Base-by-base conservation (phyloP, 2,113 vertebrate species). In the Cyanoderma ruficeps region DNA sequence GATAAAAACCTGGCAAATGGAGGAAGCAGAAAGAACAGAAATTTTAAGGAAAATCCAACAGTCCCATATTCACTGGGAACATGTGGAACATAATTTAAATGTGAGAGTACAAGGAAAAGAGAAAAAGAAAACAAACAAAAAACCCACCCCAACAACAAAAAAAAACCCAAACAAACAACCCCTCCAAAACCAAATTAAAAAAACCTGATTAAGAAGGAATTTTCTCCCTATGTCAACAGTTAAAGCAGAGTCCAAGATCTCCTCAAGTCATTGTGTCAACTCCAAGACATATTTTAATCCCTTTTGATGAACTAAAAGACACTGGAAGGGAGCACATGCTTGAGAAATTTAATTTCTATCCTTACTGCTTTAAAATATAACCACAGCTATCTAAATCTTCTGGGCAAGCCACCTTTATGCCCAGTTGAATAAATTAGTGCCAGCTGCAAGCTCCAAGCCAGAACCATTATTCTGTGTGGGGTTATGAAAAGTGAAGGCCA, bases 111-210 rank as follows among this genome's bases (percentile, higher is more conserved):
- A 39, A 59, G 53, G 7, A 27, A 44, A 52, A 52, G 3, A 8
- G 3, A 1, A 5, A 22, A 4, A n/a, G 37, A 12, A 78, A 41
- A 3, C 6, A 30, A 35, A 9, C 2, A 20, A 41, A 41, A 20
- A n/a, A 4, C 1, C 4, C 8, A 31, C 4, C 4, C 7, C 49
- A n/a, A 21, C 3, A 30, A 13, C 30, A 10, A 6, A n/a, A 6
- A n/a, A 37, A 24, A 6, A 0, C 0, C 4, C 5, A 6, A 65
- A 27, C 6, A 49, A 41, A 19, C 5, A 37, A 21, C 11, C 2
- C 14, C 31, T 52, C 10, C 17, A 37, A 76, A 76, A 37, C 13
- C 9, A 59, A 53, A 10, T n/a, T 31, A 1, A 19, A 57, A 41
- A 42, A 37, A 25, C 1, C 3, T 0, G 0, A 12, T 11, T 16